phyloP scores from a whole-genome alignment of 2,797 vertebrate genomes.

The Valencia hispanica region DNA sequence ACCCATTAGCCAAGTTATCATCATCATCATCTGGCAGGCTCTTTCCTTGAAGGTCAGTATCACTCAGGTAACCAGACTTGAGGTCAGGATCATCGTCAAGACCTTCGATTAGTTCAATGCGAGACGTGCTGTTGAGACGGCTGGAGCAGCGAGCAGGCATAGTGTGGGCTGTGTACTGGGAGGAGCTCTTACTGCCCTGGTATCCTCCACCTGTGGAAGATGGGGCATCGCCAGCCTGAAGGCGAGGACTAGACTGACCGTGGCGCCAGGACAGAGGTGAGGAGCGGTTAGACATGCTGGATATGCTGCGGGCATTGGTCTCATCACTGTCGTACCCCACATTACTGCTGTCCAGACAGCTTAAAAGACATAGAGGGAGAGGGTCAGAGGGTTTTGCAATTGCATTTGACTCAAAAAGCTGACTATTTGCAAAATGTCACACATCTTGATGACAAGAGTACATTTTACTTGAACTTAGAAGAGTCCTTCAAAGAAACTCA shows the following conservation, averaged over 20 bases:
- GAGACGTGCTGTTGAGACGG: slow-evolving; percentile 91
- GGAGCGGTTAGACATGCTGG: slow-evolving; percentile 96
- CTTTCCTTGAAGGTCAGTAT: slow-evolving; percentile 93
- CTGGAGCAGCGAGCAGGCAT: slow-evolving; percentile 95
- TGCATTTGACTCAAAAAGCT: background rate
- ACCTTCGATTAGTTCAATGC: slow-evolving; percentile 91
- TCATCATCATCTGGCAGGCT: slow-evolving; percentile 92
- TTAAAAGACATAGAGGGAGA: slow-evolving; percentile 56
- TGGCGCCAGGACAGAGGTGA: slow-evolving; percentile 98
- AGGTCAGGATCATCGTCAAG: slow-evolving; percentile 89
- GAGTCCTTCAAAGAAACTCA: slow-evolving; percentile 45
- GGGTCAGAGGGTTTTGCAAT: slow-evolving; percentile 10
- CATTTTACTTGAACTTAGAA: slow-evolving; percentile 16
- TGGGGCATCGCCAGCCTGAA: slow-evolving; percentile 94
- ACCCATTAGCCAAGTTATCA: slow-evolving; percentile 95
- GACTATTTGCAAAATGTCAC: background rate
- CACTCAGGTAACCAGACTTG: slow-evolving; percentile 96
- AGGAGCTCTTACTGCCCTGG: slow-evolving; percentile 75
- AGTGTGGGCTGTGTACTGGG: slow-evolving; percentile 92
- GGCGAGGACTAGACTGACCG: slow-evolving; percentile 93
- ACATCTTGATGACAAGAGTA: slow-evolving; percentile 5
- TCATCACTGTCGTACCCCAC: slow-evolving; percentile 96
- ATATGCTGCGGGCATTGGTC: slow-evolving; percentile 92
- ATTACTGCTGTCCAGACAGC: slow-evolving; percentile 90
- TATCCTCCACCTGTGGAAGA: slow-evolving; percentile 88